Evolutionary conservation across 2,113 vertebrate genomes (phyloP).

Genomic region (Albula goreensis): DNA sequence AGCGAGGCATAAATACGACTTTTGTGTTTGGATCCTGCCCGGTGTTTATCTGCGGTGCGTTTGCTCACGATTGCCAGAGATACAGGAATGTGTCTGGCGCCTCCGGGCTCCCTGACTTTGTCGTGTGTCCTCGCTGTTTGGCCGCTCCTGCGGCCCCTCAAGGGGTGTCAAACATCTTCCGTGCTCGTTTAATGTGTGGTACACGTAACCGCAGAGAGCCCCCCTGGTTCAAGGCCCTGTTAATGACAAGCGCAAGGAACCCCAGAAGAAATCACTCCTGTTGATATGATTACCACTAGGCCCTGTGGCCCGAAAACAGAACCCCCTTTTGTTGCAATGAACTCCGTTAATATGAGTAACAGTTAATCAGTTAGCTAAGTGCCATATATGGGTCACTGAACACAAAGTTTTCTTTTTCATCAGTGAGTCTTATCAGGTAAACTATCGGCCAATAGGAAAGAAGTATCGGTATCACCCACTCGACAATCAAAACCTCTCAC

Average conservation of each 20-base stretch:
- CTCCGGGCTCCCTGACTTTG: neutral
- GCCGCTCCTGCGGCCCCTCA: neutral
- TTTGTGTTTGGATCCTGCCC: slow-evolving; percentile 51
- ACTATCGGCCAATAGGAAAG: neutral
- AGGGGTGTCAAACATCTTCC: neutral
- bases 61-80: neutral
- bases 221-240: neutral
- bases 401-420: neutral
- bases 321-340: neutral
- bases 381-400: neutral
- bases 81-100: neutral
- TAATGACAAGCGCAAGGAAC: neutral
- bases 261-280: too few species aligned
- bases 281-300: neutral
- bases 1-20: slow-evolving; percentile 44
- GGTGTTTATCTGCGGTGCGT: slow-evolving; percentile 20
- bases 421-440: neutral
- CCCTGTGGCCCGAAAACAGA: too few species aligned
- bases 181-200: neutral
- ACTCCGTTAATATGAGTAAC: neutral
- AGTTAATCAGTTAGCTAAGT: neutral
- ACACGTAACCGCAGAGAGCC: neutral
- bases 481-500: neutral
- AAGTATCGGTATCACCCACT: neutral
- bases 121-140: neutral